Evolutionary conservation across 2,797 vertebrate genomes (phyloP).

Genomic region (Tapirus indicus): DNA sequence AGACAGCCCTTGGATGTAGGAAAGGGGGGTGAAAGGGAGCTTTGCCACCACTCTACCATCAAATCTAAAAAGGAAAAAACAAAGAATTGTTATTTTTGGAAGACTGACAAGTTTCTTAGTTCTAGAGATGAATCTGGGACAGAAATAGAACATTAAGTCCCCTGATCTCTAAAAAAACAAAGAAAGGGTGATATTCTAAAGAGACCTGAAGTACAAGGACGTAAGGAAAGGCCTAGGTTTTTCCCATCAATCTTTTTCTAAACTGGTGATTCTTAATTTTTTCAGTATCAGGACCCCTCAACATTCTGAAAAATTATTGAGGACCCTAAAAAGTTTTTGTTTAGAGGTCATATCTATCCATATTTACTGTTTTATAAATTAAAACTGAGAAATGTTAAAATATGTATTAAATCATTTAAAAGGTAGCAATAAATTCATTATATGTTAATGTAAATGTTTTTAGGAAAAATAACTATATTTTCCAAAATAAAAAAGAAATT

Average conservation of each 20-base stretch:
- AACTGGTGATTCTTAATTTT: not conserved
- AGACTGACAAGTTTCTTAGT: not conserved
- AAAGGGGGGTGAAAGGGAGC: slow-evolving; percentile 96
- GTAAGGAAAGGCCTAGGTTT: not conserved
- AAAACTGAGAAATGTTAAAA: slow-evolving; percentile 31
- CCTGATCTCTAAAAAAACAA: slow-evolving; percentile 4
- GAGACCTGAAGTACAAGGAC: not conserved
- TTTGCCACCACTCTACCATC: slow-evolving; percentile 98
- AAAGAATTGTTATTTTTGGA: slow-evolving; percentile 35
- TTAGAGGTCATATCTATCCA: not conserved
- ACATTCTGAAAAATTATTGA: not conserved
- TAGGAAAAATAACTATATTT: not conserved
- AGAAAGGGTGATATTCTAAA: not conserved
- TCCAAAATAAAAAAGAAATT: not conserved
- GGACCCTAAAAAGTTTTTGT: not conserved
- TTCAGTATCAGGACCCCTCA: not conserved
- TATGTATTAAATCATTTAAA: not conserved
- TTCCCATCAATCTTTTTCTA: not conserved
- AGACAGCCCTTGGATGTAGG: slow-evolving; percentile 97
- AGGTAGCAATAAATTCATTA: not conserved
- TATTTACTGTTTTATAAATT: not conserved
- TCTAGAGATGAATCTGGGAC: slow-evolving; percentile 24
- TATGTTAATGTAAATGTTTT: not conserved
- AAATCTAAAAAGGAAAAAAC: slow-evolving; percentile 90
- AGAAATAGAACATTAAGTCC: slow-evolving; percentile 38